Evolutionary conservation across 2,113 vertebrate species (phyloP).

Genomic region (Ifrita kowaldi): DNA sequence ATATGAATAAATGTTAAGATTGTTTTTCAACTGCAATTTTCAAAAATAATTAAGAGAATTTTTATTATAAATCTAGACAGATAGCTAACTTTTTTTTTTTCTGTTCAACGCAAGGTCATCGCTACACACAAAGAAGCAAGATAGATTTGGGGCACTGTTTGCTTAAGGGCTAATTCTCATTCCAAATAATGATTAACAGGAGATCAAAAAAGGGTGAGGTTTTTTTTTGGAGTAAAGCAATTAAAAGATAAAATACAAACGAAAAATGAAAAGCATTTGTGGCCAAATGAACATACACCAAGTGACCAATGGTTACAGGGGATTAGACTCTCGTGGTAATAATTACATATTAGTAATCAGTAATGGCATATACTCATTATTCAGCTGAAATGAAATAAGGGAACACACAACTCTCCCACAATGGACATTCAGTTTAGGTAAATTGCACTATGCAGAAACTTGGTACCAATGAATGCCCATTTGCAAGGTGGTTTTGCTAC

Average conservation of each 20-base stretch:
- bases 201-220: constrained; percentile 17
- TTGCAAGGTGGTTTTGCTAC: background rate
- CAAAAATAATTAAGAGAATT: background rate
- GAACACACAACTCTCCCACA: background rate
- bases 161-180: constrained; percentile 48
- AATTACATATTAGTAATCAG: constrained; percentile 17
- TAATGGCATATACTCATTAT: background rate
- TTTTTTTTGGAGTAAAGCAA: constrained; percentile 36
- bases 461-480: background rate
- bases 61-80: background rate
- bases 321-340: constrained; percentile 1
- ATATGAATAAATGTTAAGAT: background rate
- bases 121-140: background rate
- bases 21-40: background rate
- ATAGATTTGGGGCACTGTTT: constrained; percentile 39
- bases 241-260: constrained; percentile 45
- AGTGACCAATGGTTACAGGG: constrained; percentile 1
- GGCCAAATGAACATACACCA: background rate
- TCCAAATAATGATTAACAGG: constrained; percentile 36
- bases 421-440: background rate
- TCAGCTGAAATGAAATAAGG: background rate
- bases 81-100: background rate
- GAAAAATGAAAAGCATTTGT: constrained; percentile 7
- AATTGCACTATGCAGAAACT: background rate
- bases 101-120: background rate